These are phyloP conservation scores for Lerema accius DNA, from an alignment of 1,140 invertebrate species.

Conservation along the genomic window DNA sequence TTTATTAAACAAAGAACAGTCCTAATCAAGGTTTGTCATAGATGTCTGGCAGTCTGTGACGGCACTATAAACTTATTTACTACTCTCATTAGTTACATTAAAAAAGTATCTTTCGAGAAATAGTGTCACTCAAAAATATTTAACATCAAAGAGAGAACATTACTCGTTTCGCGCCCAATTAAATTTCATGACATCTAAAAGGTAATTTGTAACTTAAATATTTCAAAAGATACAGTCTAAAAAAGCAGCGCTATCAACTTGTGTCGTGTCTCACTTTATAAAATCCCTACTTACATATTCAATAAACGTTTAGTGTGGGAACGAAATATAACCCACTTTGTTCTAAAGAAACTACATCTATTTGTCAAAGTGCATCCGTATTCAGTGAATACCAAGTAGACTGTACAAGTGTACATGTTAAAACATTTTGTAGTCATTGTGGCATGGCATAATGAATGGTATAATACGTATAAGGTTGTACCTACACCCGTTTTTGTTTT, in stretches of 20 bases:
- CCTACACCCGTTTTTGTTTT: too few relatives aligned
- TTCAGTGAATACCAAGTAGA: conserved; percentile 50
- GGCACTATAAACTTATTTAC: too few relatives aligned
- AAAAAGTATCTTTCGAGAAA: too few relatives aligned
- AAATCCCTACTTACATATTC: conserved; percentile 69
- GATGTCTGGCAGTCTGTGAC: too few relatives aligned
- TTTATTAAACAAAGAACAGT: too few relatives aligned
- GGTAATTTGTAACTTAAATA: not conserved
- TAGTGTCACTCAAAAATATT: too few relatives aligned
- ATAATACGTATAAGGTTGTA: too few relatives aligned
- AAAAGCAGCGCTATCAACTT: conserved; percentile 24
- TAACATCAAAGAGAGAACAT: too few relatives aligned
- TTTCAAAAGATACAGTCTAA: conserved; percentile 6
- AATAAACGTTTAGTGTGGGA: conserved; percentile 70
- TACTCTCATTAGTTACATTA: too few relatives aligned
- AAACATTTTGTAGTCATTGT: conserved; percentile 11
- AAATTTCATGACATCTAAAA: not conserved
- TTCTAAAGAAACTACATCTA: conserved; percentile 66
- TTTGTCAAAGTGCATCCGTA: conserved; percentile 68
- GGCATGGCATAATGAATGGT: not conserved
- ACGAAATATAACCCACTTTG: conserved; percentile 71
- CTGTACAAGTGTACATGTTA: conserved; percentile 36
- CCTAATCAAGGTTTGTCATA: too few relatives aligned
- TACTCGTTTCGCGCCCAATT: conserved; percentile 40
- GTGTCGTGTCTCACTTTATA: conserved; percentile 48